Evolutionary conservation across 2,113 vertebrate genomes (phyloP).

Genomic region (Pantherophis guttatus): DNA sequence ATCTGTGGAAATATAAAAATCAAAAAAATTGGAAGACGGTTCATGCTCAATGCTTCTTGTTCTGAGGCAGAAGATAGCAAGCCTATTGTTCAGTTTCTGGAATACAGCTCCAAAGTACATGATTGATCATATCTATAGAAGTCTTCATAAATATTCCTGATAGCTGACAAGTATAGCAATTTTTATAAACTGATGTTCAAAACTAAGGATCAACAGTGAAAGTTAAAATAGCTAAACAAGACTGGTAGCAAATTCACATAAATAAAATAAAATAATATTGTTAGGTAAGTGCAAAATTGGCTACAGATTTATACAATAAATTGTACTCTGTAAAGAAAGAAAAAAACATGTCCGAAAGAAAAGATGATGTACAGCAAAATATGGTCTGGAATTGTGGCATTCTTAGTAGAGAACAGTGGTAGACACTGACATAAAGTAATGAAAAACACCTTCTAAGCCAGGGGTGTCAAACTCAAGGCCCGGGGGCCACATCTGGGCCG

Average conservation of each 20-base stretch:
- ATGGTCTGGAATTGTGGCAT: neutral
- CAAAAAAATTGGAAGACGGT: neutral
- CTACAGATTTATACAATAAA: neutral
- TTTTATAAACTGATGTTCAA: neutral
- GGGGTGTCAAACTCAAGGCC: no score
- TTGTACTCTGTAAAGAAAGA: neutral
- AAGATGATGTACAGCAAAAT: neutral
- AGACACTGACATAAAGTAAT: neutral
- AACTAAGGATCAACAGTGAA: neutral
- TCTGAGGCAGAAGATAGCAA: slow-evolving; percentile 7
- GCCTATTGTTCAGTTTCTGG: neutral
- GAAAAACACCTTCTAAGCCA: neutral
- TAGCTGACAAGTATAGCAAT: neutral
- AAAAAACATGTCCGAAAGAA: neutral
- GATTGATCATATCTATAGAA: neutral
- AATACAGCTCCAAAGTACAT: neutral
- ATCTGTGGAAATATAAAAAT: neutral
- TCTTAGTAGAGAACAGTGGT: neutral
- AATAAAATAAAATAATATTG: neutral
- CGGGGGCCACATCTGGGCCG: no score
- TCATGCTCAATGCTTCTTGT: neutral
- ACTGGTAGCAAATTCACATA: neutral
- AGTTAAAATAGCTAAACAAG: neutral
- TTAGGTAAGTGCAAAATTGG: neutral
- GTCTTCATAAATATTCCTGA: neutral